phyloP scores from a whole-genome alignment of 2,888 invertebrate genomes.

The Zygothrica quintamaculata region DNA sequence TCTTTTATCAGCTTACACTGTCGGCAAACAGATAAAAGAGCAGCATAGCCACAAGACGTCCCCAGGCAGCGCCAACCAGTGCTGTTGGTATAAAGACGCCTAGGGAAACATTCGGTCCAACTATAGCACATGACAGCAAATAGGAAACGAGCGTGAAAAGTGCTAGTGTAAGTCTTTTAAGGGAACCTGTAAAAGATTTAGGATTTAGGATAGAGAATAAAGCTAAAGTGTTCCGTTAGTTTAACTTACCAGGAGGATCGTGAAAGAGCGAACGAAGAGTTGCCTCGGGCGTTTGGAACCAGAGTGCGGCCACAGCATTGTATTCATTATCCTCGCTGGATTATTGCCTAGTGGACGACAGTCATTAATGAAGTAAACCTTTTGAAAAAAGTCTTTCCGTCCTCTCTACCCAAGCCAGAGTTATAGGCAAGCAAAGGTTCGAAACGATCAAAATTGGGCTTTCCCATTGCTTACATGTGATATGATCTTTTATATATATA shows the following conservation, averaged over 20 bases:
- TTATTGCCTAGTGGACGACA: slow-evolving; percentile 94
- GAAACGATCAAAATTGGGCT: no score
- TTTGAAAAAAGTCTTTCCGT: no score
- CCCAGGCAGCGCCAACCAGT: slow-evolving; percentile 98
- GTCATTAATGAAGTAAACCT: slow-evolving; percentile 94
- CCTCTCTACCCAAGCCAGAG: no score
- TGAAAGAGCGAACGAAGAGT: slow-evolving; percentile 97
- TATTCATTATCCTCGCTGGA: slow-evolving; percentile 95
- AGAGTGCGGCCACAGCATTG: slow-evolving; percentile 95
- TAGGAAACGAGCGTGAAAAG: slow-evolving; percentile 95
- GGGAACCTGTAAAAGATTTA: slow-evolving; percentile 87
- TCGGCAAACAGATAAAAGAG: slow-evolving; percentile 88
- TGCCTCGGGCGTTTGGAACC: slow-evolving; percentile 99
- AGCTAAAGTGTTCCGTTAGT: background rate
- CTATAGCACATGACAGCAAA: slow-evolving; percentile 95
- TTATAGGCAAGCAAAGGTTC: no score
- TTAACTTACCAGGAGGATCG: slow-evolving; percentile 89
- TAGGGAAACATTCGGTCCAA: slow-evolving; percentile 96
- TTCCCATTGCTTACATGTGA: no score
- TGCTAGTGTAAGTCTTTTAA: slow-evolving; percentile 90
- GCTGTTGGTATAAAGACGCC: slow-evolving; percentile 98
- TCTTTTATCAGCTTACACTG: slow-evolving; percentile 85
- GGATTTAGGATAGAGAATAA: background rate
- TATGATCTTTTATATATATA: no score
- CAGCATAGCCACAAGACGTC: slow-evolving; percentile 92